phyloP scores from a whole-genome alignment of 1,140 invertebrate species.

The Oscheius sp. region DNA sequence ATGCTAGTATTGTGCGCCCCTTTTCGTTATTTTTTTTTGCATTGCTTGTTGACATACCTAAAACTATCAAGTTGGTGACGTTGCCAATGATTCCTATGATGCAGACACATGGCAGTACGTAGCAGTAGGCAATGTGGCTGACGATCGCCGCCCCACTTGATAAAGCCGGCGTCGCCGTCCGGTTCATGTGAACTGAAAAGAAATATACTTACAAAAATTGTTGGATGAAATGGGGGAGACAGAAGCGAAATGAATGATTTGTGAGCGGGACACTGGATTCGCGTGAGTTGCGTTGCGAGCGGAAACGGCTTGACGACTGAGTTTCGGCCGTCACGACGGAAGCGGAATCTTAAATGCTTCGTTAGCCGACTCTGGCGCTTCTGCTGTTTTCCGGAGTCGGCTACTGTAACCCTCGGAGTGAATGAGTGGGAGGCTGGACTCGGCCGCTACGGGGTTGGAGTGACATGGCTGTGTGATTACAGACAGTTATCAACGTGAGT shows the following conservation, averaged over 20 bases:
- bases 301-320: conserved; percentile 9
- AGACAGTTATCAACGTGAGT: no score
- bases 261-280: neutral
- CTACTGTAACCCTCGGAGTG: neutral
- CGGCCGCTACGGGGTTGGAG: neutral
- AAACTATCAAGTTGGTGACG: conserved; percentile 52
- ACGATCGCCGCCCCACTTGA: conserved; percentile 19
- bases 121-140: conserved; percentile 55
- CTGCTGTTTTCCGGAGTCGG: neutral
- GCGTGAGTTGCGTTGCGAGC: neutral
- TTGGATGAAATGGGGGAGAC: neutral
- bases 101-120: conserved; percentile 57
- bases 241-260: neutral
- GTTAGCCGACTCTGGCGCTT: conserved; percentile 17
- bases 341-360: conserved; percentile 19
- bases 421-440: neutral
- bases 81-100: conserved; percentile 53
- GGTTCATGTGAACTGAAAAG: neutral
- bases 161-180: conserved; percentile 15
- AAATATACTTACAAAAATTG: neutral
- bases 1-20: no score
- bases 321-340: neutral
- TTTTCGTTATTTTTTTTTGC: no score
- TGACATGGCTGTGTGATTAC: no score
- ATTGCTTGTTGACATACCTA: no score